phyloP scores from a whole-genome alignment of 2,113 vertebrate species.

The Callospermophilus lateralis region DNA sequence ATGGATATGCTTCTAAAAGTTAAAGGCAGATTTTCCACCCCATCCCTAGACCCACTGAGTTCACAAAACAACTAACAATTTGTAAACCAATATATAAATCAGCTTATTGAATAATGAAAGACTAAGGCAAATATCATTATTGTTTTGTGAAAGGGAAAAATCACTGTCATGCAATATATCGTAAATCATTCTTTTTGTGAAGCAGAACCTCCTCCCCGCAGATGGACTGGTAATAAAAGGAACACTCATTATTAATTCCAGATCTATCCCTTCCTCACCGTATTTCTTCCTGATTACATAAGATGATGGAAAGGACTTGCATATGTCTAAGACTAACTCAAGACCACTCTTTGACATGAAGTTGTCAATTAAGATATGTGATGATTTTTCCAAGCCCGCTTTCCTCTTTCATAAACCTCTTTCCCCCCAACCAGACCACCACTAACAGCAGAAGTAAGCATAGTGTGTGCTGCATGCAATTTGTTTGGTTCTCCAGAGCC shows the following conservation, averaged over 20 bases:
- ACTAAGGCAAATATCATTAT: neutral
- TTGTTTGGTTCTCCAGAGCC: neutral
- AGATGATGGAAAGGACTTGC: neutral
- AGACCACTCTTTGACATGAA: neutral
- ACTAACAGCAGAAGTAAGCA: neutral
- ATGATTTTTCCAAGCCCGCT: neutral
- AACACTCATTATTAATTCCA: neutral
- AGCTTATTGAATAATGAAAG: neutral
- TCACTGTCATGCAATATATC: neutral
- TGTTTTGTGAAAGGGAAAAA: neutral
- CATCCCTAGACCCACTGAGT: neutral
- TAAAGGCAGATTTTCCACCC: neutral
- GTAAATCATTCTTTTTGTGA: neutral
- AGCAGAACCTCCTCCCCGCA: neutral
- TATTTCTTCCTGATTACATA: neutral
- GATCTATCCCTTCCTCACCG: neutral
- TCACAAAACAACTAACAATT: constrained; percentile 18
- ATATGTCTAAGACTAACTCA: neutral
- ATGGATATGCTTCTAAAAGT: neutral
- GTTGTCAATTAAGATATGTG: neutral
- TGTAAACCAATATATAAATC: neutral
- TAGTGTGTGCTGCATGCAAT: rapidly evolving
- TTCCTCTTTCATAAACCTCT: neutral
- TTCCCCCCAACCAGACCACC: neutral
- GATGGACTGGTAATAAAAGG: neutral